Evolutionary conservation across 2,888 invertebrate species (phyloP).

Genomic region (Hydriomena furcata): DNA sequence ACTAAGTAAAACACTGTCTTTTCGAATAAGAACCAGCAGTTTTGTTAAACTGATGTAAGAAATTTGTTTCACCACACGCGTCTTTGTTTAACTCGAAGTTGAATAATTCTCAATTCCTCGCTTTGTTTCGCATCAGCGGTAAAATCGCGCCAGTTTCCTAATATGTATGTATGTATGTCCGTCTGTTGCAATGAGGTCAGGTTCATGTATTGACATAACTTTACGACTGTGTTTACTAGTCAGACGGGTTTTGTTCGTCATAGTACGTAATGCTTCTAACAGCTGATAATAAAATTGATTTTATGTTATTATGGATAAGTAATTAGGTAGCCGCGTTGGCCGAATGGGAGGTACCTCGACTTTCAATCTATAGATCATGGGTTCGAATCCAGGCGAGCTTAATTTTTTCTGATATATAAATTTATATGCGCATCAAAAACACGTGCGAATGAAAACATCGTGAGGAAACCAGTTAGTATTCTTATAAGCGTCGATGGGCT

Average conservation of each 20-base stretch:
- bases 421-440: too few relatives aligned
- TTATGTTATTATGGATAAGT: background rate
- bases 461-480: too few relatives aligned
- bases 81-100: background rate
- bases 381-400: too few relatives aligned
- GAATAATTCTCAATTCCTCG: constrained; percentile 5
- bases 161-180: constrained; percentile 27
- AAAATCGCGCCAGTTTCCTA: constrained; percentile 33
- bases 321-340: too few relatives aligned
- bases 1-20: too few relatives aligned
- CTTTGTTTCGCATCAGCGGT: constrained; percentile 25
- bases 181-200: constrained; percentile 39
- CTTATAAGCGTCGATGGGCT: too few relatives aligned
- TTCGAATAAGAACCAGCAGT: background rate
- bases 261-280: too few relatives aligned
- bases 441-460: too few relatives aligned
- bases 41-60: constrained; percentile 13
- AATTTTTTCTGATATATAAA: too few relatives aligned
- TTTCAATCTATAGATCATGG: too few relatives aligned
- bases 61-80: constrained; percentile 17
- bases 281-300: background rate
- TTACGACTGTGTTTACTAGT: constrained; percentile 9
- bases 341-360: too few relatives aligned
- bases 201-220: constrained; percentile 33
- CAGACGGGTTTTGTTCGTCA: constrained; percentile 3